A percentile compares a stretch with the other conserved stretches of the same genome.
Evolutionary conservation across 2,113 vertebrate genomes (phyloP).

Genomic region (Zosterops japonicus): DNA sequence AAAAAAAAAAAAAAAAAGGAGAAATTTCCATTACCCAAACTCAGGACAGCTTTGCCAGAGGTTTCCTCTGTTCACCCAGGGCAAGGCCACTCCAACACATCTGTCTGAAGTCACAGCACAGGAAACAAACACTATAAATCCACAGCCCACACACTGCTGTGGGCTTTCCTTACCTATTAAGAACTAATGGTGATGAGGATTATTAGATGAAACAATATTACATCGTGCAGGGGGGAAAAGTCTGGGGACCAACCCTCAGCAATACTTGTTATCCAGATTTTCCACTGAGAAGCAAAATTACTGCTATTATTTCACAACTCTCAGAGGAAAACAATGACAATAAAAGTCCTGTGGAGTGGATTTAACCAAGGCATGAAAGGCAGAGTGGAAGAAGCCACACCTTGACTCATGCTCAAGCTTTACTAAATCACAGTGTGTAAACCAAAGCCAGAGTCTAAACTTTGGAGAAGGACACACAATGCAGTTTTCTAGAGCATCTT

Average conservation of each 20-base stretch:
- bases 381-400: background rate
- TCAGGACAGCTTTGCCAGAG: background rate
- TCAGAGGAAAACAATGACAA: background rate
- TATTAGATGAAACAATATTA: background rate
- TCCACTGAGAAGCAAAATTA: background rate
- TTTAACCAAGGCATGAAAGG: background rate
- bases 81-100: background rate
- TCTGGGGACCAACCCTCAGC: background rate
- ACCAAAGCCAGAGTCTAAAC: background rate
- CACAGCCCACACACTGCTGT: background rate
- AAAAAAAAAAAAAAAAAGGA: background rate
- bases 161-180: background rate
- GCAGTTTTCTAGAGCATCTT: accelerated
- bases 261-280: background rate
- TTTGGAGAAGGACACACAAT: background rate
- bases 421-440: background rate
- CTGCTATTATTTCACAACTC: background rate
- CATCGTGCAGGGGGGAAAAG: accelerated
- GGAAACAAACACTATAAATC: accelerated
- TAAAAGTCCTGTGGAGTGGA: accelerated
- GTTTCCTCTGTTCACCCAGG: background rate
- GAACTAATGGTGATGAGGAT: background rate
- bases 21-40: background rate
- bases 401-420: background rate
- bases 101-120: background rate